phyloP scores from a whole-genome alignment of 1,140 invertebrate species.

The Caenorhabditis inopinata region DNA sequence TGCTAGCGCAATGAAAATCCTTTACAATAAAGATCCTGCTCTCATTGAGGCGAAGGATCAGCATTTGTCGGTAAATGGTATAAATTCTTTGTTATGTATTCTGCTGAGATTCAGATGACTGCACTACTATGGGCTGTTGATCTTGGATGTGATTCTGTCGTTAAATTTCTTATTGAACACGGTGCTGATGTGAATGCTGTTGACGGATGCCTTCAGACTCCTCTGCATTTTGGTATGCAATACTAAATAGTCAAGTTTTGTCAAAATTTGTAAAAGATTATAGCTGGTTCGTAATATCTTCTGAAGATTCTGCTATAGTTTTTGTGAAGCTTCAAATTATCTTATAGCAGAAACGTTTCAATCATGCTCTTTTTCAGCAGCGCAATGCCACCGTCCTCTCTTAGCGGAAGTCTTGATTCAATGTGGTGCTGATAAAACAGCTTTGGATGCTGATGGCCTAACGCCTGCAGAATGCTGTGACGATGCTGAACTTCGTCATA shows the following conservation, averaged over 20 bases:
- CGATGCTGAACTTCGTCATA: not conserved
- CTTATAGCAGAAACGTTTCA: not conserved
- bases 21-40: not conserved
- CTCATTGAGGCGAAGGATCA: slow-evolving; percentile 23
- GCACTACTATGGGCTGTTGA: slow-evolving; percentile 64
- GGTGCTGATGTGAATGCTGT: slow-evolving; percentile 57
- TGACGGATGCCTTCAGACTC: slow-evolving; percentile 39
- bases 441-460: not conserved
- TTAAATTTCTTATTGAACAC: slow-evolving; percentile 54
- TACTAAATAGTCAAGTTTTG: no score
- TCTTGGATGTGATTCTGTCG: slow-evolving; percentile 55
- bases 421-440: not conserved
- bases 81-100: not conserved
- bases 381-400: not conserved
- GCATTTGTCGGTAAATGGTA: not conserved
- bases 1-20: not conserved
- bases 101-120: slow-evolving; percentile 47
- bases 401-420: not conserved
- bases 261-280: no score
- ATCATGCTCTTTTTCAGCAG: not conserved
- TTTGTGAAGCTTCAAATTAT: no score
- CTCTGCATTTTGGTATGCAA: slow-evolving; percentile 35
- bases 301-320: no score
- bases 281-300: no score
- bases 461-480: not conserved